Percentiles rank a stretch among this genome's conserved stretches.
Evolutionary conservation across 2,113 vertebrate genomes (phyloP).

Genomic region (Anseranas semipalmata): DNA sequence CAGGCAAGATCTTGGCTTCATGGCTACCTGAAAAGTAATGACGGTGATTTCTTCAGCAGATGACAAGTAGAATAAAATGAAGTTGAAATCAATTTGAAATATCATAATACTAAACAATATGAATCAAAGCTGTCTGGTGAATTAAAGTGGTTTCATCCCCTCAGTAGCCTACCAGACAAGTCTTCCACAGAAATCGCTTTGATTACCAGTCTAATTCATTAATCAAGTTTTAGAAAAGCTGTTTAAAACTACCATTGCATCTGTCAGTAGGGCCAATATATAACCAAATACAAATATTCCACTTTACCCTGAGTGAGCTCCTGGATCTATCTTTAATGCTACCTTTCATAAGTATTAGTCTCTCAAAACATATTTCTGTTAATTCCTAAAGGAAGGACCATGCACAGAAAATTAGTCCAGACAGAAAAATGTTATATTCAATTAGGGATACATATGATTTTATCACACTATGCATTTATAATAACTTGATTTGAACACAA

Average conservation of each 20-base stretch:
- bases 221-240: background rate
- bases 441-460: background rate
- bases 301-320: background rate
- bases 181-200: background rate
- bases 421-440: background rate
- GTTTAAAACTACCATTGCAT: background rate
- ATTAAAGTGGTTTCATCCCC: background rate
- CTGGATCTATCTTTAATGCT: background rate
- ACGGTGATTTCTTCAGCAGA: slow-evolving; percentile 11
- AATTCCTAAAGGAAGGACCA: background rate
- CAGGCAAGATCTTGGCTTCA: slow-evolving; percentile 7
- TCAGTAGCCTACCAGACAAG: background rate
- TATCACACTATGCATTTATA: background rate
- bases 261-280: background rate
- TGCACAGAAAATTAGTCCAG: background rate
- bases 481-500: background rate
- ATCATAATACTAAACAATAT: background rate
- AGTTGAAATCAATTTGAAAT: background rate
- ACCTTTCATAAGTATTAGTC: background rate
- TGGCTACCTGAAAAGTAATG: background rate
- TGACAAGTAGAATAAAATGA: background rate
- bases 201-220: background rate
- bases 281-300: background rate
- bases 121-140: background rate
- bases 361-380: background rate